These are phyloP conservation scores for Streblospio benedicti DNA, from an alignment of 1,140 invertebrate genomes.

Conservation along the genomic window DNA sequence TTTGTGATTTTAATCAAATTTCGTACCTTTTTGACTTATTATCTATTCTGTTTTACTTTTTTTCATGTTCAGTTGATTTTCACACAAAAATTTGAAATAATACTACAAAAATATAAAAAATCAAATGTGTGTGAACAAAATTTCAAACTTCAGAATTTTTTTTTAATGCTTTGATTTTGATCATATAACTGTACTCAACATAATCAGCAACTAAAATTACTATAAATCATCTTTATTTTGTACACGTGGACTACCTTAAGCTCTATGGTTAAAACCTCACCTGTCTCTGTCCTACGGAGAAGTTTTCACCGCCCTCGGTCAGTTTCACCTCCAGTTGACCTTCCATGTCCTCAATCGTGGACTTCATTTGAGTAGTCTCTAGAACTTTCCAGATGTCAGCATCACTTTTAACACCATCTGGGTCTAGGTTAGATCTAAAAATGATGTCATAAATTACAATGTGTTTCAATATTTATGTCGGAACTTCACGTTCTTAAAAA, in stretches of 20 bases:
- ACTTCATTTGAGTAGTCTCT: conserved; percentile 56
- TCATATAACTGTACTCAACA: no score
- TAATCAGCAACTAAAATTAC: neutral
- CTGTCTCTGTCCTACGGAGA: no score
- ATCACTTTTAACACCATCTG: conserved; percentile 64
- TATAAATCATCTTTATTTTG: neutral
- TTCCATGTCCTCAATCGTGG: conserved; percentile 26
- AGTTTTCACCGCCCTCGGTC: conserved; percentile 26
- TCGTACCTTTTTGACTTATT: no score
- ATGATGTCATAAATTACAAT: neutral
- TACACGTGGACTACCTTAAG: neutral
- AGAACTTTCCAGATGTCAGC: conserved; percentile 62
- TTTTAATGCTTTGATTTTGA: no score
- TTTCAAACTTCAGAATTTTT: neutral
- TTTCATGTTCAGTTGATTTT: no score
- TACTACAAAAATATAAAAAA: no score
- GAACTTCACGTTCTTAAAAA: neutral
- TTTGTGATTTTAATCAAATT: no score
- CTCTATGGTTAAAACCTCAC: neutral
- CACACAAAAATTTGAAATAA: no score
- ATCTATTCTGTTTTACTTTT: neutral
- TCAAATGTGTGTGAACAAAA: no score
- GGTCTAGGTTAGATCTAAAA: conserved; percentile 74
- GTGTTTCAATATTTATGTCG: neutral
- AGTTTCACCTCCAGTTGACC: conserved; percentile 18